phyloP scores from a whole-genome alignment of 2,888 invertebrate species.

The Osmoderma eremita region DNA sequence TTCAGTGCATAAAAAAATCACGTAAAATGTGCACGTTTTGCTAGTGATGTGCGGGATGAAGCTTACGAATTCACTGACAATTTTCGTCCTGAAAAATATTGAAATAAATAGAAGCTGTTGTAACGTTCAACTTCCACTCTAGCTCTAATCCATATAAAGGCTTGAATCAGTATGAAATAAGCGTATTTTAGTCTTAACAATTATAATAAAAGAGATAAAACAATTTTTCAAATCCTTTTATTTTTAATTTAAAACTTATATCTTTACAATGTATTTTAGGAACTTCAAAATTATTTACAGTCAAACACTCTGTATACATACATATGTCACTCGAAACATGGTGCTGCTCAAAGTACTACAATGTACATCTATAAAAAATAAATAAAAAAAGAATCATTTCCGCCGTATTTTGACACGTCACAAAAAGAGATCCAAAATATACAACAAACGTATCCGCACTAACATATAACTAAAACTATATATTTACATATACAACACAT shows the following conservation, averaged over 20 bases:
- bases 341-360: constrained; percentile 9
- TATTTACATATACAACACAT: neutral
- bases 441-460: constrained; percentile 11
- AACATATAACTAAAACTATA: neutral
- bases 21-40: no score
- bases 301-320: constrained; percentile 21
- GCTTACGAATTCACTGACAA: no score
- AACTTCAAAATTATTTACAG: constrained; percentile 53
- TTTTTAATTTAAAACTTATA: constrained; percentile 43
- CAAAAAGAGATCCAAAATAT: constrained; percentile 26
- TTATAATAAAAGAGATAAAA: neutral
- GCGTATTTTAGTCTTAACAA: no score
- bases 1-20: no score
- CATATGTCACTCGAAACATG: constrained; percentile 24
- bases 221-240: constrained; percentile 31
- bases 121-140: no score
- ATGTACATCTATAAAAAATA: constrained; percentile 22
- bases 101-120: no score
- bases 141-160: no score
- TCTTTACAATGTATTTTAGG: constrained; percentile 53
- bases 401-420: neutral
- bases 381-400: constrained; percentile 22
- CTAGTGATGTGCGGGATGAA: no score
- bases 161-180: no score
- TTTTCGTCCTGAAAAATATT: no score